A percentile compares a stretch with the other conserved stretches of the same genome.
Conservation (phyloP, 2,113 vertebrate species). For the Monopterus albus region DNA sequence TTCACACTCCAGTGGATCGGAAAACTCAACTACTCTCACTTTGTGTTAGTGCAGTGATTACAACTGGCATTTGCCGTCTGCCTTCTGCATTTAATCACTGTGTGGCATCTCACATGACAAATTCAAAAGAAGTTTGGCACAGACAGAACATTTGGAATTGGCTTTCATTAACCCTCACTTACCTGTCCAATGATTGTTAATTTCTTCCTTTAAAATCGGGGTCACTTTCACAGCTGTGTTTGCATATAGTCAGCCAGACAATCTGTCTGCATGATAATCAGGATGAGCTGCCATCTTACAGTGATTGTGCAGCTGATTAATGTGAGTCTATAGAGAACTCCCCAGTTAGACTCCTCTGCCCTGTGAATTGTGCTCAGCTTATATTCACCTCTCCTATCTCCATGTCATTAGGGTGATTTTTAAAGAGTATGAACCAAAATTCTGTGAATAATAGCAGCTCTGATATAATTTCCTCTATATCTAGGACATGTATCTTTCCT, state of each 20-base stretch:
- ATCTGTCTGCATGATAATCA: constrained; percentile 36
- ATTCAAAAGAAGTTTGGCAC: constrained; percentile 59
- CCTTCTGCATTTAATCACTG: constrained; percentile 56
- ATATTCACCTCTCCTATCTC: constrained; percentile 33
- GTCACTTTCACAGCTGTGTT: constrained; percentile 35
- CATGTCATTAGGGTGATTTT: constrained; percentile 12
- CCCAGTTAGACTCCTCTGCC: constrained; percentile 7
- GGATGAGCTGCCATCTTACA: constrained; percentile 41
- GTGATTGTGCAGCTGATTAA: constrained; percentile 54
- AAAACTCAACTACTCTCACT: constrained; percentile 59
- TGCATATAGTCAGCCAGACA: constrained; percentile 31
- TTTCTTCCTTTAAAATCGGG: constrained; percentile 28
- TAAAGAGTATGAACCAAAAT: constrained; percentile 1
- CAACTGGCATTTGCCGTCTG: constrained; percentile 52
- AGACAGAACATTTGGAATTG: constrained; percentile 58
- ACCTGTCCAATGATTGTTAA: constrained; percentile 47
- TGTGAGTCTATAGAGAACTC: constrained; percentile 28
- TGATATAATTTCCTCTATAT: constrained; percentile 45
- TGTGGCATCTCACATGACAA: constrained; percentile 52
- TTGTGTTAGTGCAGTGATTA: constrained; percentile 67
- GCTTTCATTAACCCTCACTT: constrained; percentile 43
- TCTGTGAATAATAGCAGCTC: constrained; percentile 23
- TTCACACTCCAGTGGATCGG: constrained; percentile 53
- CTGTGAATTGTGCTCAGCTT: background rate
- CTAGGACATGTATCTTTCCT: constrained; percentile 18